Evolutionary conservation across 2,113 vertebrate genomes (phyloP).

Genomic region (Sinocyclocheilus grahami): DNA sequence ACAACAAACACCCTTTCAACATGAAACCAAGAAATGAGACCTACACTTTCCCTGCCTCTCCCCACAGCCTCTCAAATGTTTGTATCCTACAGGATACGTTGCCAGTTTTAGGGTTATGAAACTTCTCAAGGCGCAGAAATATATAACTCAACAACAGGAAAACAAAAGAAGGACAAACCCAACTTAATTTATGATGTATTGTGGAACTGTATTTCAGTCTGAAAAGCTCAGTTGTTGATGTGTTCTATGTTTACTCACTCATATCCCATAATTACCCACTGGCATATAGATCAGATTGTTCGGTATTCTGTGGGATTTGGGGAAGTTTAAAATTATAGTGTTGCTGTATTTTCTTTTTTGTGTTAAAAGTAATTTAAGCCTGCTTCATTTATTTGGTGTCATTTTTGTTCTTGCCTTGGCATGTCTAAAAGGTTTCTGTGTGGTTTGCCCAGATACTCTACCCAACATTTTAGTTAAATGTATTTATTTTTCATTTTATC

Average conservation of each 20-base stretch:
- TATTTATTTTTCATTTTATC: neutral
- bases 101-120: neutral
- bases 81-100: too few relatives aligned
- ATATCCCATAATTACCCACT: constrained; percentile 56
- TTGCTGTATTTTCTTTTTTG: neutral
- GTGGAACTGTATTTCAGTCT: constrained; percentile 22
- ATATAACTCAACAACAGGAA: neutral
- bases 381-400: constrained; percentile 23
- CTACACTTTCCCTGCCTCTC: too few relatives aligned
- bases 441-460: neutral
- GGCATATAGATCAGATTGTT: constrained; percentile 44
- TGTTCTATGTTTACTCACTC: constrained; percentile 46
- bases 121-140: neutral
- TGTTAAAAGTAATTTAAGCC: neutral
- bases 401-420: neutral
- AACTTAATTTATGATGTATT: neutral
- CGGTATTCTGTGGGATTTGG: constrained; percentile 28
- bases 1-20: too few relatives aligned
- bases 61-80: too few relatives aligned
- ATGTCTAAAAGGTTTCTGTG: constrained; percentile 11
- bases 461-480: neutral
- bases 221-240: constrained; percentile 39
- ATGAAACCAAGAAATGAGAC: too few relatives aligned
- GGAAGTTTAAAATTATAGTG: constrained; percentile 43
- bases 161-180: neutral